Evolutionary conservation across 53 echinoderm and acorn worm species (phyloP).

Genomic region (Paelopatides confundens): DNA sequence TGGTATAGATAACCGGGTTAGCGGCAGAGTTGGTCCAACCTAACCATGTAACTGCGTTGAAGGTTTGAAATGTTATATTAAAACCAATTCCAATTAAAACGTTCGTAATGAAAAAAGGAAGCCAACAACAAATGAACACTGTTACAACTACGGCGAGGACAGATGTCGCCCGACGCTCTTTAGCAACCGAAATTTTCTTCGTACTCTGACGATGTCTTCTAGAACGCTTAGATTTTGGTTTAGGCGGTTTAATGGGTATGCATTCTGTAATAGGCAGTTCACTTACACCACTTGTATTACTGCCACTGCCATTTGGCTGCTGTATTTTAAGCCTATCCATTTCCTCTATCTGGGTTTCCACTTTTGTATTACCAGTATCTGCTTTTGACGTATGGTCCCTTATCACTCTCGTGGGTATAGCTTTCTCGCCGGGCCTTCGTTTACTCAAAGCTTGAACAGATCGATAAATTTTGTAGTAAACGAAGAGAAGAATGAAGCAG

Average conservation of each 20-base stretch:
- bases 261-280: constrained; percentile 12
- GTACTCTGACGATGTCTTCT: background rate
- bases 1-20: constrained; percentile 95
- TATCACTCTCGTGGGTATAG: background rate
- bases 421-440: constrained; percentile 61
- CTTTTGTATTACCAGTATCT: constrained; percentile 7
- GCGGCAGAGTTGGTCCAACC: constrained; percentile 98
- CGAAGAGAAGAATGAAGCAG: constrained; percentile 89
- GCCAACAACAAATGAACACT: constrained; percentile 94
- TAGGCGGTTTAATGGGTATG: background rate
- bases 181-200: constrained; percentile 84
- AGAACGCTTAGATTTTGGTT: constrained; percentile 20
- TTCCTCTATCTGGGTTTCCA: constrained; percentile 25
- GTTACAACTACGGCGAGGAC: constrained; percentile 93
- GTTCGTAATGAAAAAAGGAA: constrained; percentile 98
- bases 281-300: background rate
- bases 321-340: constrained; percentile 37
- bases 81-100: constrained; percentile 87
- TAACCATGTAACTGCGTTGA: constrained; percentile 91
- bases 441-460: constrained; percentile 88
- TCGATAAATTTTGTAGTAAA: constrained; percentile 97
- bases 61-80: constrained; percentile 73
- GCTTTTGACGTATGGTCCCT: background rate
- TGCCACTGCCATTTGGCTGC: constrained; percentile 24
- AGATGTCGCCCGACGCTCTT: constrained; percentile 93